Base-by-base conservation (phyloP, 64 coral and sea anemone species). In the Montipora capricornis region DNA sequence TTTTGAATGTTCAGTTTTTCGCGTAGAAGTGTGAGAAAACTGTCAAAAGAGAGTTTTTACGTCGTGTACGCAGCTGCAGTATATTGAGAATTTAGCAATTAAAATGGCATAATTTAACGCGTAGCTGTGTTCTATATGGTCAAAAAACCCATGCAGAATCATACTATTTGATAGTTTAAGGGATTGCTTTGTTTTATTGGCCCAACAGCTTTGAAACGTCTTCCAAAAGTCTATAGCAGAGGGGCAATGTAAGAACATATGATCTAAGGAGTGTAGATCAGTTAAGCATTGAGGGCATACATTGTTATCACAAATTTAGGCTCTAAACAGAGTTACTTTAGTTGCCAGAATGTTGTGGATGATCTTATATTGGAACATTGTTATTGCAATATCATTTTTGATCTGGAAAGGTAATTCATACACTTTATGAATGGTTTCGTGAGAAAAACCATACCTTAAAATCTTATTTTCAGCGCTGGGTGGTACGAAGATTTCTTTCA, bases 31-130 rank as follows among this genome's bases (percentile, higher is more conserved):
- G 37, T 51, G 46, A 79, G 76, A 79, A 79, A 79, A 79, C 76
- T 79, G 45, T 79, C 76, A 5, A 78, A 79, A 79, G 76, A 79
- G 76, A 79, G 45, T 26, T 26, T 49, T 79, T 79, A 15, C 45
- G 47, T 51, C 47, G 76, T 20, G 44, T 51, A 16, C 2, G 76
- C 76, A 3, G 46, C 76, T 79, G 46, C 47, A 53, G 46, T 50
- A 49, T 79, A 79, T 79, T 5, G 76, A 79, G 17, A 79, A 79
- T 79, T 49, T 79, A 16, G 76, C 46, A 79, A 13, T 79, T 79
- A 79, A 47, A 49, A 79, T 37, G 29, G 29, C 29, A 37, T 1
- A 37, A 37, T 37, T 37, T 37, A 37, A 37, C 29, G 29, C 29
- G 47, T 79, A 55, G 10, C 14, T 79, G 48, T 51, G 74, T 79